Base-by-base conservation (phyloP, 2,113 vertebrate species). In the Nymphicus hollandicus region DNA sequence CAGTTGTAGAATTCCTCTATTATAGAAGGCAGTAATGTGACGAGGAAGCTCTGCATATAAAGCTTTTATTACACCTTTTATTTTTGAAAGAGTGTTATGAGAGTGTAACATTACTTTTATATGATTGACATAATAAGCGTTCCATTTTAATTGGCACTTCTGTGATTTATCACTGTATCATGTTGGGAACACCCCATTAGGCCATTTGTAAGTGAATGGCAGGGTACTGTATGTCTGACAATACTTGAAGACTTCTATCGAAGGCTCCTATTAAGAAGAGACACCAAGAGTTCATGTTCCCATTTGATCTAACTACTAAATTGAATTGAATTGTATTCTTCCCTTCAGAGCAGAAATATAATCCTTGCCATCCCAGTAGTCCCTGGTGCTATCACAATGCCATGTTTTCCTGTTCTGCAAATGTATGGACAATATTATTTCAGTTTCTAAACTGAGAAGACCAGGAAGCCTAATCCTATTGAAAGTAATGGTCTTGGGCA, bases 101-200 rank as follows among this genome's bases (percentile, higher is more conserved):
- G 86, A 96, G n/a, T 58, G 96, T 95, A 93, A 81, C 66, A 89
- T 86, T 94, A 65, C 47, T 92, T 88, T 87, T 87, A 93, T 97
- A 89, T 95, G 96, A 94, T 66, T 92, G 96, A 90, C 83, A 95
- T 89, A 92, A 73, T 89, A 96, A 96, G 35, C 3, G 1, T 96
- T 95, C 86, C 70, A 95, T 97, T 98, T 98, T 98, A 98, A 98
- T 98, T 98, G 97, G 95, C 93, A 69, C 80, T 80, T 96, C 73
- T 94, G 81, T 95, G 95, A 96, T 97, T 97, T 97, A 96, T 96
- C 93, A 89, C 68, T 89, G 4, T 86, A 31, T 91, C 94, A 88
- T 89, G 85, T 97, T 29, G 60, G 86, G 83, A 92, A 89, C 90
- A 95, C 52, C 61, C 50, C 61, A 86, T 96, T 96, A 96, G 39